Conservation (phyloP, 2,113 vertebrate genomes). For the Dipodomys spectabilis region DNA sequence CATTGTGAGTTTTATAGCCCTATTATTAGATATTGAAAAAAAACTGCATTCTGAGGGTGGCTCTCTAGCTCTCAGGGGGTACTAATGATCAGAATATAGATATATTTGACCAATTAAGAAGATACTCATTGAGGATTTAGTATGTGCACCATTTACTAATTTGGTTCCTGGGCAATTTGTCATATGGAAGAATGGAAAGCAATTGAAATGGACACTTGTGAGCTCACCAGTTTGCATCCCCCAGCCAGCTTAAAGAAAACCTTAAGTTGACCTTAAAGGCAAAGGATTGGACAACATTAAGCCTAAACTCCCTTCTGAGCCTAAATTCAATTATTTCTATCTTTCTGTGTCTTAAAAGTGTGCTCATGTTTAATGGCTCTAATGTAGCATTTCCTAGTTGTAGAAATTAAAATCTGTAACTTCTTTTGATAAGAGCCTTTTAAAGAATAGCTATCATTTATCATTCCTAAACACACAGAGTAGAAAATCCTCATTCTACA, state of each 20-base stretch:
- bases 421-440: not conserved
- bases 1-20: not conserved
- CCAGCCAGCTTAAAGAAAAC: not conserved
- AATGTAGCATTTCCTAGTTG: not conserved
- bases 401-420: not conserved
- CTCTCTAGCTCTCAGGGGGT: not conserved
- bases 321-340: not conserved
- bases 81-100: constrained; percentile 1
- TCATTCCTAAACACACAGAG: constrained; percentile 21
- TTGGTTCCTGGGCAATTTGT: not conserved
- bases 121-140: not conserved
- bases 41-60: not conserved
- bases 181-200: not conserved
- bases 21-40: not conserved
- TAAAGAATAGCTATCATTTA: not conserved
- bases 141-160: not conserved
- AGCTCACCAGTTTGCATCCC: not conserved
- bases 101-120: not conserved
- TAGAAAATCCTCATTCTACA: constrained; percentile 32
- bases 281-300: not conserved
- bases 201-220: not conserved
- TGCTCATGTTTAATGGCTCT: not conserved
- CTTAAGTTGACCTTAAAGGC: not conserved
- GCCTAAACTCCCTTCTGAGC: not conserved
- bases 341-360: not conserved